These are phyloP conservation scores for Mesoclemmys tuberculata DNA, from an alignment of 2,113 vertebrate species.

Conservation along the genomic window DNA sequence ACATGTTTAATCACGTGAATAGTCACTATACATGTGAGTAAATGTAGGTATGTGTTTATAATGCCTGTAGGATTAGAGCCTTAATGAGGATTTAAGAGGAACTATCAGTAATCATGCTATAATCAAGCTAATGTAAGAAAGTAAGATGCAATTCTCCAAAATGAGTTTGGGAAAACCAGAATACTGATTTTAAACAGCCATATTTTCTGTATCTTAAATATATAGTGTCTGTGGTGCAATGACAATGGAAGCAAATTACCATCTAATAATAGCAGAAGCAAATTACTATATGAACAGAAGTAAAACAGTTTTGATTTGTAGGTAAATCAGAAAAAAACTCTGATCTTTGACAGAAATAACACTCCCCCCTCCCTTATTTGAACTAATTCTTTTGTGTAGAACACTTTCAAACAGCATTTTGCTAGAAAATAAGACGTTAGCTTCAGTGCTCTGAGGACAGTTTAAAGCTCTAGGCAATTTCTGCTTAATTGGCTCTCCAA, in stretches of 20 bases:
- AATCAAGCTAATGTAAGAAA: background rate
- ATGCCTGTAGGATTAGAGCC: background rate
- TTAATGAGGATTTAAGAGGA: background rate
- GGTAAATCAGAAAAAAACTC: background rate
- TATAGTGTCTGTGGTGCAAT: background rate
- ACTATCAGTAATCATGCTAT: background rate
- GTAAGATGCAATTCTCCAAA: background rate
- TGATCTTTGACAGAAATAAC: background rate
- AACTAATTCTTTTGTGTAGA: background rate
- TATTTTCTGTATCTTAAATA: background rate
- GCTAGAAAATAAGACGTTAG: background rate
- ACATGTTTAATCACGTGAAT: fast-evolving
- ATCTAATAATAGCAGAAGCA: background rate
- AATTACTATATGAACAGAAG: background rate
- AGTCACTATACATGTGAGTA: background rate
- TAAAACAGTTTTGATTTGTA: background rate
- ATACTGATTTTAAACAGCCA: background rate
- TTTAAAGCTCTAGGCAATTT: constrained; percentile 51
- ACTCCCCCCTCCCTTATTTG: background rate
- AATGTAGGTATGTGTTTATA: background rate
- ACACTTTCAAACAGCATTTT: background rate
- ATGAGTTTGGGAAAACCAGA: background rate
- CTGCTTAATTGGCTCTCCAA: constrained; percentile 57
- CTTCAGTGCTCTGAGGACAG: background rate
- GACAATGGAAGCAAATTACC: background rate